Percentiles rank a stretch among this genome's conserved stretches.
Conservation (phyloP, 2,797 vertebrate genomes). For the Momotus momota region DNA sequence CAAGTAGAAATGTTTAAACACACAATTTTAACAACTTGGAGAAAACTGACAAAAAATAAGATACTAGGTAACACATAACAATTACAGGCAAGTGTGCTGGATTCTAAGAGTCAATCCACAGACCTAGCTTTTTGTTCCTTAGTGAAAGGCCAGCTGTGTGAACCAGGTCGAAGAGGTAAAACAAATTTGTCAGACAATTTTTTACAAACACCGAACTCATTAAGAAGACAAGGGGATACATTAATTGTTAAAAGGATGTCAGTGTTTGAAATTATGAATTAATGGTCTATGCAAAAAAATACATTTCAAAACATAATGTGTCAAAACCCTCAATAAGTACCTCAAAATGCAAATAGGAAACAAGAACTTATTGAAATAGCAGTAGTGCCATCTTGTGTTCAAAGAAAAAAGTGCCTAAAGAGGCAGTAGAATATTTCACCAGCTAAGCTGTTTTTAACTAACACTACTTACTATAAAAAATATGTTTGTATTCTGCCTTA, state of each 20-base stretch:
- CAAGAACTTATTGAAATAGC: not conserved
- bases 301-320: not conserved
- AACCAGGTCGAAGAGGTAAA: not conserved
- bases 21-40: not conserved
- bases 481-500: not conserved
- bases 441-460: not conserved
- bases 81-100: not conserved
- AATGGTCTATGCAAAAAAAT: not conserved
- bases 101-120: not conserved
- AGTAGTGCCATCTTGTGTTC: slow-evolving; percentile 55
- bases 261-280: not conserved
- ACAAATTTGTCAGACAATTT: not conserved
- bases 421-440: not conserved
- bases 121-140: not conserved
- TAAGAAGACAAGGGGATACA: not conserved
- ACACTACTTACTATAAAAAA: not conserved
- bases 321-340: not conserved
- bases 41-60: not conserved
- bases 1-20: not conserved
- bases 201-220: not conserved
- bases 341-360: not conserved
- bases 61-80: not conserved
- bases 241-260: not conserved
- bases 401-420: not conserved
- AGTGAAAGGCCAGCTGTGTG: not conserved